These are phyloP conservation scores for Caenorhabditis virilis DNA, from an alignment of 2,888 invertebrate species.

Conservation along the genomic window DNA sequence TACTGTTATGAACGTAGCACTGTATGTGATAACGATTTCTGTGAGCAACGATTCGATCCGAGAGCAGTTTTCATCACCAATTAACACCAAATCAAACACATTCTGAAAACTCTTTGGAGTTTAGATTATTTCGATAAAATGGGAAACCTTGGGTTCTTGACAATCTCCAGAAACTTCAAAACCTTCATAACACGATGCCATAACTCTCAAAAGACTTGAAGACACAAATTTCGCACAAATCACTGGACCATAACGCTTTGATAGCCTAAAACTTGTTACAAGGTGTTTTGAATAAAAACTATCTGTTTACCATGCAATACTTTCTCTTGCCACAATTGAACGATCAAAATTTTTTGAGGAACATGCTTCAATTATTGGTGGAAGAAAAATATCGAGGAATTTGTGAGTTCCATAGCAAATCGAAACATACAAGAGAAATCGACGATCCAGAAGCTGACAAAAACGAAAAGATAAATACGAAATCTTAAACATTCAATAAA, in stretches of 20 bases:
- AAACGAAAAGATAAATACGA: background rate
- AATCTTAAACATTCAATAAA: background rate
- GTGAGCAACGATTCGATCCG: conserved; percentile 89
- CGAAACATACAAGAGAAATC: conserved; percentile 59
- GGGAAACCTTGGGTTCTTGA: conserved; percentile 9
- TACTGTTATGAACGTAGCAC: conserved; percentile 82
- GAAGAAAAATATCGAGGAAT: conserved; percentile 59
- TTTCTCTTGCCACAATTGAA: conserved; percentile 58
- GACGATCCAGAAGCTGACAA: conserved; percentile 60
- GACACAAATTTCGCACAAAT: conserved; percentile 88
- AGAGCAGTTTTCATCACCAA: conserved; percentile 80
- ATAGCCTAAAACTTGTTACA: no score
- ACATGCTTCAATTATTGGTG: conserved; percentile 59
- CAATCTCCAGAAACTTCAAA: conserved; percentile 13
- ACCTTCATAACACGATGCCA: conserved; percentile 88
- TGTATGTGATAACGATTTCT: conserved; percentile 84
- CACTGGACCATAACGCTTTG: conserved; percentile 90
- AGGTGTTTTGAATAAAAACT: no score
- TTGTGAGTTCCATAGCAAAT: conserved; percentile 55
- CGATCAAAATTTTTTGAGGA: conserved; percentile 43
- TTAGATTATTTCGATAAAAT: background rate
- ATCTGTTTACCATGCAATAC: conserved; percentile 61
- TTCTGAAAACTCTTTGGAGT: conserved; percentile 13
- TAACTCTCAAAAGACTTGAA: conserved; percentile 80
- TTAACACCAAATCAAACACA: conserved; percentile 67